Conservation (phyloP, 2,888 invertebrate genomes). For the Melanargia galathea region DNA sequence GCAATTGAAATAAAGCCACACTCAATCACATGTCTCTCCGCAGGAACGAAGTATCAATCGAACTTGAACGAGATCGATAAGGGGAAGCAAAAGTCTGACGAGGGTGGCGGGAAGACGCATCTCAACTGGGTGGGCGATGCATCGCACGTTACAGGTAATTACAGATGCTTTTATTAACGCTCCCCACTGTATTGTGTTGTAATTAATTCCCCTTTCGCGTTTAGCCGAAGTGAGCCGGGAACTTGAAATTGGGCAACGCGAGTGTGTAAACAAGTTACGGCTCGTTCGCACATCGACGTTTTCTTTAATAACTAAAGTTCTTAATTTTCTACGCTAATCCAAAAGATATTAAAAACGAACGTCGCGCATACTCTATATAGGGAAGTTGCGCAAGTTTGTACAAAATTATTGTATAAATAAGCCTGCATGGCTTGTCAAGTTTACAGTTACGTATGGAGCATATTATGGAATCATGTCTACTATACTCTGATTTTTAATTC, state of each 20-base stretch:
- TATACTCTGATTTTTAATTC: too few species aligned
- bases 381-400: too few species aligned
- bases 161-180: slow-evolving; percentile 29
- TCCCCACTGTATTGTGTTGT: slow-evolving; percentile 2
- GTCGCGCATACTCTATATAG: too few species aligned
- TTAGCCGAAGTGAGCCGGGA: background rate
- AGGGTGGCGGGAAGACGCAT: slow-evolving; percentile 79
- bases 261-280: too few species aligned
- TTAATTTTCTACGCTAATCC: too few species aligned
- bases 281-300: too few species aligned
- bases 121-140: slow-evolving; percentile 81
- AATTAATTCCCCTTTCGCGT: background rate
- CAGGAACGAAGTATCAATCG: slow-evolving; percentile 89
- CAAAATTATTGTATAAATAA: too few species aligned
- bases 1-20: slow-evolving; percentile 27
- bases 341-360: too few species aligned
- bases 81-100: slow-evolving; percentile 88
- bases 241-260: background rate
- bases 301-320: too few species aligned
- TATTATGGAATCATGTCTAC: too few species aligned
- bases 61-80: slow-evolving; percentile 90
- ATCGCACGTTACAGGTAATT: slow-evolving; percentile 73
- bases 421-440: too few species aligned
- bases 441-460: too few species aligned
- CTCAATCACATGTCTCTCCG: slow-evolving; percentile 52